These are phyloP conservation scores for Isaurus tuberculatus DNA, from an alignment of 92 coral and sea anemone species.

Conservation along the genomic window DNA sequence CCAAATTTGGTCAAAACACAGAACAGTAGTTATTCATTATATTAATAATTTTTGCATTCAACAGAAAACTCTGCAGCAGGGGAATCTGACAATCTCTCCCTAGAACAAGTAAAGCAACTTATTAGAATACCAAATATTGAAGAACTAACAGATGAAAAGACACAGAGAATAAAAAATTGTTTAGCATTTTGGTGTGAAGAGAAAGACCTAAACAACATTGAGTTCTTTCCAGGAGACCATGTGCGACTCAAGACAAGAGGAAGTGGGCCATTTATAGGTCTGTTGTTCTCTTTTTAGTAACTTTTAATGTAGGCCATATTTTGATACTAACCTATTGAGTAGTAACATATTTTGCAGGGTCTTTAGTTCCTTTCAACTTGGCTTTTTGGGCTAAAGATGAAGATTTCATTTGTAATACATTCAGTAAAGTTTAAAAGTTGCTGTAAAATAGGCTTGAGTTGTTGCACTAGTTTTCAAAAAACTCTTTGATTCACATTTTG, in stretches of 20 bases:
- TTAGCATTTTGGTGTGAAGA: constrained; percentile 87
- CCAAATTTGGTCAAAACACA: neutral
- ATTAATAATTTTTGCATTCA: neutral
- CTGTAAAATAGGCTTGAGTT: no score
- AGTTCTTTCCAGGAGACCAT: constrained; percentile 73
- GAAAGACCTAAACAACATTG: constrained; percentile 69
- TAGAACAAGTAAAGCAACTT: constrained; percentile 58
- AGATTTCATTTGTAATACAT: no score
- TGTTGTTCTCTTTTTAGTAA: neutral
- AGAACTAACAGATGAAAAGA: constrained; percentile 66
- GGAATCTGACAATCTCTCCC: constrained; percentile 73
- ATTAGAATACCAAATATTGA: constrained; percentile 61
- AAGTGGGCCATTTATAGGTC: constrained; percentile 88
- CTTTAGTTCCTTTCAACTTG: no score
- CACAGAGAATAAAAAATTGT: constrained; percentile 53
- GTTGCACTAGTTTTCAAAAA: neutral
- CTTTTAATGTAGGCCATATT: no score
- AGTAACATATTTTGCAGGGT: no score
- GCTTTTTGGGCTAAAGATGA: no score
- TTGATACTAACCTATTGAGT: no score
- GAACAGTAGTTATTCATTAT: neutral
- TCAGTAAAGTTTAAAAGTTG: no score
- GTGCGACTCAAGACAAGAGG: constrained; percentile 87
- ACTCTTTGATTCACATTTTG: neutral
- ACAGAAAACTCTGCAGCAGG: constrained; percentile 68